Percentiles rank a stretch among this genome's conserved stretches.
Conservation (phyloP, 2,888 invertebrate species). For the Ephialtes manifestator region DNA sequence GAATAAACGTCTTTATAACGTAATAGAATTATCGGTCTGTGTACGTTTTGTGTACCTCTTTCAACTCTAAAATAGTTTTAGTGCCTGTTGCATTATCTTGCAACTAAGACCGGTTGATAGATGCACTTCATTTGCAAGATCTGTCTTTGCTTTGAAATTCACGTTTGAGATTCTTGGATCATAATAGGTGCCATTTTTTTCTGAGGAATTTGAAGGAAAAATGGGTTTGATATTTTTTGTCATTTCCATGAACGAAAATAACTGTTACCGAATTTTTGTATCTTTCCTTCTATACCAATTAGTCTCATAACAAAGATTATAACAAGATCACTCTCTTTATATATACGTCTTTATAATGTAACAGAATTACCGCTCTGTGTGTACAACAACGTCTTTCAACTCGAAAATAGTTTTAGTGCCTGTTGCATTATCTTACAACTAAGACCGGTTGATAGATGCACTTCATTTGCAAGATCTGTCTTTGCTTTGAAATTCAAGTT, state of each 20-base stretch:
- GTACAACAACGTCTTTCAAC: background rate
- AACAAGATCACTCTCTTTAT: background rate
- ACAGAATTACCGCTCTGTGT: background rate
- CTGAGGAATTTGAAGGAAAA: no score
- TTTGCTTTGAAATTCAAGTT: background rate
- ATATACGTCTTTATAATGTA: conserved; percentile 9
- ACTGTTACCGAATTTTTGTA: background rate
- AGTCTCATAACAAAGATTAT: conserved; percentile 44
- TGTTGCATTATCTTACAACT: background rate
- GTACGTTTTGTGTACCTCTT: background rate
- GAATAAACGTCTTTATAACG: conserved; percentile 15
- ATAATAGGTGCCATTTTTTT: background rate
- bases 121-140: background rate
- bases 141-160: background rate
- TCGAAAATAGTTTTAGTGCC: conserved; percentile 16
- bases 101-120: background rate
- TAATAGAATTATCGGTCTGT: background rate
- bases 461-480: no score
- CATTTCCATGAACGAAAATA: background rate
- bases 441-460: background rate
- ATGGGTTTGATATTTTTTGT: background rate
- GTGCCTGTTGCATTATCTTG: conserved; percentile 1
- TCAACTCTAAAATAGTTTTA: conserved; percentile 15
- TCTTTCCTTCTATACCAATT: conserved; percentile 23
- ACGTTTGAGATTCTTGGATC: background rate